These are phyloP conservation scores for Trileptium ribeirensis DNA, from an alignment of 2,888 invertebrate species.

Conservation along the genomic window DNA sequence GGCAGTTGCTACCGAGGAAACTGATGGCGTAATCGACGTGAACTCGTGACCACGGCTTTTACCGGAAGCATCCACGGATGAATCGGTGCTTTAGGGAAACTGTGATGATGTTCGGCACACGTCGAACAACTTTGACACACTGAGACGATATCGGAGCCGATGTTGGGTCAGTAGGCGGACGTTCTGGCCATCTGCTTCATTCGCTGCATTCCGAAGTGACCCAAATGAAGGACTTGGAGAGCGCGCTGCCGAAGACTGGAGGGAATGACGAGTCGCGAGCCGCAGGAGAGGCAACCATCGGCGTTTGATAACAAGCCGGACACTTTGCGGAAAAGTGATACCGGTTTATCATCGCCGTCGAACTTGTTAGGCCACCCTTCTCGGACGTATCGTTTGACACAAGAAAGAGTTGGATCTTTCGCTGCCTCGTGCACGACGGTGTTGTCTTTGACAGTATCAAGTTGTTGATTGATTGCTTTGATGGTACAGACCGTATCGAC, in stretches of 20 bases:
- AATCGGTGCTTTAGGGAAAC: conserved; percentile 28
- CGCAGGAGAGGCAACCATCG: conserved; percentile 31
- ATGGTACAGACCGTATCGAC: background rate
- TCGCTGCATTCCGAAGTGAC: conserved; percentile 5
- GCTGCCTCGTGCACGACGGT: background rate
- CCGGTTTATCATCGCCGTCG: background rate
- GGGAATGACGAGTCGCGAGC: background rate
- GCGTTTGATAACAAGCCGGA: conserved; percentile 24
- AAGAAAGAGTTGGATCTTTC: background rate
- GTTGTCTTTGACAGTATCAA: background rate
- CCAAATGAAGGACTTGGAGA: background rate
- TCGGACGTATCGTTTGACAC: background rate
- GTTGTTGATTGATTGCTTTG: background rate
- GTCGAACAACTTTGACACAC: background rate
- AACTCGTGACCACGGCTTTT: conserved; percentile 39
- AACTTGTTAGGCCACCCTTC: background rate
- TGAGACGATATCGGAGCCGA: conserved; percentile 6
- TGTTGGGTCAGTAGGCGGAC: background rate
- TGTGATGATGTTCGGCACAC: conserved; percentile 16
- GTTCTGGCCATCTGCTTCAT: background rate
- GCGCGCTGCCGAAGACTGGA: background rate
- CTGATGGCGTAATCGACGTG: conserved; percentile 43
- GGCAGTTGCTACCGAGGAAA: conserved; percentile 24
- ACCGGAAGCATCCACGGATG: conserved; percentile 42
- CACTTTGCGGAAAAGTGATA: background rate